Conservation (phyloP, 2,113 vertebrate species). For the Galemys pyrenaicus region DNA sequence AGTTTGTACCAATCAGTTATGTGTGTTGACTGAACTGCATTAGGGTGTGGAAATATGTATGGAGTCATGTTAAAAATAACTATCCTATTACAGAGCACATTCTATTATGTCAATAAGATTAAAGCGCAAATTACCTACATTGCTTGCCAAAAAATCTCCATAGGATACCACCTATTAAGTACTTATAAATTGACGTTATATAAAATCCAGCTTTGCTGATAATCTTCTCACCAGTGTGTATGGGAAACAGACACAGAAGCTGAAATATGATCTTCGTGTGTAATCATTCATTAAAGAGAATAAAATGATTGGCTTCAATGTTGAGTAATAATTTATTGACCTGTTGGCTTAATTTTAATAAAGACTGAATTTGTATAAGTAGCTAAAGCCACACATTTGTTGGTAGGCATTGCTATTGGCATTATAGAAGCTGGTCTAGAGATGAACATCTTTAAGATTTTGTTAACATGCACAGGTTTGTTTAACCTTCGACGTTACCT, state of each 20-base stretch:
- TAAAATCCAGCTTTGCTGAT: conserved; percentile 58
- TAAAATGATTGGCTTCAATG: conserved; percentile 17
- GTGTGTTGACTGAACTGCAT: not conserved
- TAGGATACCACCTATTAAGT: not conserved
- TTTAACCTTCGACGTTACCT: not conserved
- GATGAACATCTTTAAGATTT: conserved; percentile 33
- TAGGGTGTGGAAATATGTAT: not conserved
- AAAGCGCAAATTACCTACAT: not conserved
- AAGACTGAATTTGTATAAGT: conserved; percentile 69
- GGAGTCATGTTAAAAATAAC: not conserved
- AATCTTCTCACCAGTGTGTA: conserved; percentile 72
- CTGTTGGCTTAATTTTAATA: conserved; percentile 68
- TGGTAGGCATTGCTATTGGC: not conserved
- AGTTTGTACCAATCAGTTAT: not conserved
- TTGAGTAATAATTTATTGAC: conserved; percentile 72
- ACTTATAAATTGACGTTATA: not conserved
- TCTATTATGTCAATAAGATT: conserved; percentile 18
- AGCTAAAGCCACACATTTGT: not conserved
- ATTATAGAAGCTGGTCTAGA: not conserved
- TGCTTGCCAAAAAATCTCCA: conserved; percentile 42
- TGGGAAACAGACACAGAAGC: conserved; percentile 70
- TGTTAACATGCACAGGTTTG: conserved; percentile 30
- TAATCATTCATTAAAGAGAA: conserved; percentile 44
- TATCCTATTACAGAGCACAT: not conserved
- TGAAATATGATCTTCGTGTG: conserved; percentile 75